Evolutionary conservation across 2,113 vertebrate genomes (phyloP).

Genomic region (Stomatorhinus ivindoensis): DNA sequence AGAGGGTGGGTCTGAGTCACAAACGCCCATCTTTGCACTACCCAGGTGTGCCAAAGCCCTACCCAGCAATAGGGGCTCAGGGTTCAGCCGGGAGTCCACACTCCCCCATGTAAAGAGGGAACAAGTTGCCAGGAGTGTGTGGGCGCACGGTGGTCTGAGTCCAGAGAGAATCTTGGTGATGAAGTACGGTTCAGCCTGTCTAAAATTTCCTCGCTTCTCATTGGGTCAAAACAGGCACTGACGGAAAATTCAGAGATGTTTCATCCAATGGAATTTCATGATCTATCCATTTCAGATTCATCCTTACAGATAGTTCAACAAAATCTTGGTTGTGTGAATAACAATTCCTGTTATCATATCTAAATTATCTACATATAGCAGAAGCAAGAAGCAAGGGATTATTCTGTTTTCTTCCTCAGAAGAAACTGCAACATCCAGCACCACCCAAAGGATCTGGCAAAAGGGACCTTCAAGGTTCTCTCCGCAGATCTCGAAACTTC

Average conservation of each 20-base stretch:
- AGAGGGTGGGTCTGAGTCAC: slow-evolving; percentile 15
- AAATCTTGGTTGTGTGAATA: background rate
- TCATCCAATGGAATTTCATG: background rate
- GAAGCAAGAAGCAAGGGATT: background rate
- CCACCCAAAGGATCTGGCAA: background rate
- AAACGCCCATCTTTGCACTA: slow-evolving; percentile 29
- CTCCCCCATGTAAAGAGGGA: background rate
- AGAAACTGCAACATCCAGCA: background rate
- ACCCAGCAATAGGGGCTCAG: background rate
- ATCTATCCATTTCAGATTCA: background rate
- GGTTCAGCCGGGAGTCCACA: background rate
- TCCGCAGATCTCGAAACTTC: background rate
- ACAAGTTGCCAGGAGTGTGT: background rate
- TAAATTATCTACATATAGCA: background rate
- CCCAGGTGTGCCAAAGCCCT: slow-evolving; percentile 29
- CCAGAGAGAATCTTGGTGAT: background rate
- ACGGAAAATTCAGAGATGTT: background rate
- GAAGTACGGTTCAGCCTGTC: background rate
- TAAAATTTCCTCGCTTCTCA: background rate
- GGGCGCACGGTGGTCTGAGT: background rate
- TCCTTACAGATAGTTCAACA: background rate
- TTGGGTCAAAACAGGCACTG: background rate
- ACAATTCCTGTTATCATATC: background rate
- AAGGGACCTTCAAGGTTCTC: background rate
- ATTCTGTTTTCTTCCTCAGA: background rate